phyloP scores from a whole-genome alignment of 2,888 invertebrate species.

The Eugnorisma glareosa region DNA sequence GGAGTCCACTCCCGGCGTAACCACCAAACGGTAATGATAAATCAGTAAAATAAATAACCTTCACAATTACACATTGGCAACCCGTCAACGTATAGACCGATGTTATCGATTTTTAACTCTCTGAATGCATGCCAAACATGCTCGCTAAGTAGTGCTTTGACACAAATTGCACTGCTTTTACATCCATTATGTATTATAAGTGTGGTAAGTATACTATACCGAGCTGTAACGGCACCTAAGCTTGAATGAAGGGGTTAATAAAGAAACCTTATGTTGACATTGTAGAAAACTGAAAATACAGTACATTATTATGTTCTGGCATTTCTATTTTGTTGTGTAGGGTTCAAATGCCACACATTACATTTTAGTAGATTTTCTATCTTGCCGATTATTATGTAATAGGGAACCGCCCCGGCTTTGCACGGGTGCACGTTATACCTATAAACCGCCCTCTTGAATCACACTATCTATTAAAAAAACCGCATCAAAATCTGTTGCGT shows the following conservation, averaged over 20 bases:
- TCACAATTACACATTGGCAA: slow-evolving; percentile 40
- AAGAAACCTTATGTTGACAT: background rate
- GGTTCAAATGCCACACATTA: background rate
- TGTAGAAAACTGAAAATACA: background rate
- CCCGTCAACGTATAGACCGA: slow-evolving; percentile 25
- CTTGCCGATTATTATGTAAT: no score
- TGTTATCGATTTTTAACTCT: slow-evolving; percentile 56
- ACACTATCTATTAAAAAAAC: no score
- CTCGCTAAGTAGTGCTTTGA: slow-evolving; percentile 38
- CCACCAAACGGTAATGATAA: background rate
- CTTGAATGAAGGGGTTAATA: background rate
- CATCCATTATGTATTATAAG: slow-evolving; percentile 27
- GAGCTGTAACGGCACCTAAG: background rate
- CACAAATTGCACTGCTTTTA: slow-evolving; percentile 40
- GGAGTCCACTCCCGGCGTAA: background rate
- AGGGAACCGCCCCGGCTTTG: no score
- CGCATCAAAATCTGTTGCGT: no score
- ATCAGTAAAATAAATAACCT: background rate
- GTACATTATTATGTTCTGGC: no score
- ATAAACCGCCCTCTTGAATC: no score
- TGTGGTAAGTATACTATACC: background rate
- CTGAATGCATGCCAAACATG: slow-evolving; percentile 55
- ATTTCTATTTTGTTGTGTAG: background rate
- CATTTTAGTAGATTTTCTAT: background rate
- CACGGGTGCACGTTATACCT: no score